Evolutionary conservation across 1,140 invertebrate species (phyloP), one percentile per base, ranked within the genome.

Genomic region (Drosophila dunni): DNA sequence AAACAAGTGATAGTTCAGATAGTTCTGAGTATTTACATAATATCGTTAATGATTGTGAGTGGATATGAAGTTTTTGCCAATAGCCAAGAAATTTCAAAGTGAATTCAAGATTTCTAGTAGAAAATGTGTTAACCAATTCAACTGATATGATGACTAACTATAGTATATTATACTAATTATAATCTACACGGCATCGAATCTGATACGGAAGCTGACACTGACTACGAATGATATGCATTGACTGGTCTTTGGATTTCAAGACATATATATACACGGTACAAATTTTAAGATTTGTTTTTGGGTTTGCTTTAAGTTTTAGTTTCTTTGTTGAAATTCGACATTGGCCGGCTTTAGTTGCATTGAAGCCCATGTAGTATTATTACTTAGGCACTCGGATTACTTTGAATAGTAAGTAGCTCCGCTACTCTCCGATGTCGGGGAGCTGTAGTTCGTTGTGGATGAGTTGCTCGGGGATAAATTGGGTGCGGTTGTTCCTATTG

Each of bases 371-470:
- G 46, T 71, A 58, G 46, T 71, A 58, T 72, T 62, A 70, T 62
- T 72, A 38, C 62, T 46, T 61, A 56, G 73, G 61, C 73, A 71
- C 67, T 75, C 53, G 73, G 65, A 78, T 86, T 89, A 88, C 84
- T 88, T 88, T 53, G 77, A 60, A 80, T 80, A 85, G 62, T 79
- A 78, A 34, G 73, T 77, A 29, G 76, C 61, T 40, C 42, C 76
- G 69, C 79, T 89, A 68, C 78, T 73, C 73, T 90, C 79, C 58
- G 88, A 88, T 70, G 78, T 88, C 7, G 90, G 78, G 44, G 79
- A 88, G 24, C 68, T 76, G 56, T 75, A 75, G 68, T 64, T 80
- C 7, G 71, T 70, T 65, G 75, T 57, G 56, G 75, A 53, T 33
- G 70, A 64, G 61, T 67, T 69, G 65, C 67, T 75, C 53, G 65